These are phyloP conservation scores for Hirundichthys speculiger DNA, from an alignment of 2,113 vertebrate genomes.

Conservation along the genomic window DNA sequence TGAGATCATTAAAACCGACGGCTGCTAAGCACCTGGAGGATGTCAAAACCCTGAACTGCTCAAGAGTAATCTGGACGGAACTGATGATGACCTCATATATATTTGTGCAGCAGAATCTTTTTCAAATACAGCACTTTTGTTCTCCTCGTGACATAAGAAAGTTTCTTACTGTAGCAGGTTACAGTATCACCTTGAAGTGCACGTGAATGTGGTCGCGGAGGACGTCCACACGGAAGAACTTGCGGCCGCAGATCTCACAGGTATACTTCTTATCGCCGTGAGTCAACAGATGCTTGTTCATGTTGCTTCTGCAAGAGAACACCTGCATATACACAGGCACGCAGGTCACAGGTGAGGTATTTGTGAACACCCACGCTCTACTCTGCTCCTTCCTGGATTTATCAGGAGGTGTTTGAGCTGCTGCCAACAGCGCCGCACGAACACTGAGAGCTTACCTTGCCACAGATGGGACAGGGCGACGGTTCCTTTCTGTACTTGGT, in stretches of 20 bases:
- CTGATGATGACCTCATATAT: no score
- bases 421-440: accelerated
- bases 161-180: not conserved
- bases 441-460: conserved; percentile 84
- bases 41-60: not conserved
- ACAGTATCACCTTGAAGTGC: conserved; percentile 93
- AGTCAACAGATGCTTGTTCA: conserved; percentile 98
- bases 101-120: no score
- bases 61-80: no score
- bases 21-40: not conserved
- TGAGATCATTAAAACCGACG: not conserved
- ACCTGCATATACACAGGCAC: conserved; percentile 78
- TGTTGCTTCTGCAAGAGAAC: conserved; percentile 98
- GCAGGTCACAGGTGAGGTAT: not conserved
- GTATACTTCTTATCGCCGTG: conserved; percentile 99
- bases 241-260: conserved; percentile 97
- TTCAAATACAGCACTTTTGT: not conserved
- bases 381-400: not conserved
- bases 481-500: conserved; percentile 98
- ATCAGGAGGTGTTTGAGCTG: not conserved
- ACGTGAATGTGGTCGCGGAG: conserved; percentile 98
- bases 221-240: conserved; percentile 98
- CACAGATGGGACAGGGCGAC: conserved; percentile 94
- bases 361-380: not conserved
- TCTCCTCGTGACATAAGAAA: not conserved